phyloP scores from a whole-genome alignment of 2,113 vertebrate species.

The Peromyscus maniculatus region DNA sequence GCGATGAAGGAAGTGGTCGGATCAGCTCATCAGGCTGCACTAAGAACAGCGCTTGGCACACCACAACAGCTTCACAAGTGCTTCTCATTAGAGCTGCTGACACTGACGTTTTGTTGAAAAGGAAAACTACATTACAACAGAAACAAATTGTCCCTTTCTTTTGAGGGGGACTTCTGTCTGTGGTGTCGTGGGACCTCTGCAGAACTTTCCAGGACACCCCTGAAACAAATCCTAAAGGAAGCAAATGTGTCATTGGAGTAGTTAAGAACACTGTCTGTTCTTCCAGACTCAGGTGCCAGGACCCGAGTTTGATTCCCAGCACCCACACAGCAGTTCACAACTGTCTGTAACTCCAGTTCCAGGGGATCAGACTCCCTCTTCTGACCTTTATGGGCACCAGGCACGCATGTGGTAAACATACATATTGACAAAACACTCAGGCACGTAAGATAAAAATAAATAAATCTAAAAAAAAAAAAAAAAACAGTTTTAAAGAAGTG shows the following conservation, averaged over 20 bases:
- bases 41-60: rapidly evolving
- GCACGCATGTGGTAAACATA: not conserved
- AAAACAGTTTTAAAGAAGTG: not conserved
- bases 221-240: not conserved
- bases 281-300: not conserved
- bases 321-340: not conserved
- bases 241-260: not conserved
- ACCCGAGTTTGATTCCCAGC: not conserved
- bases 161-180: not conserved
- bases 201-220: not conserved
- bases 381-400: not conserved
- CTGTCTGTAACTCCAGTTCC: not conserved
- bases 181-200: not conserved
- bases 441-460: not conserved
- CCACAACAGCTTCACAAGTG: rapidly evolving
- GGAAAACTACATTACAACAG: not conserved
- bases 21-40: not conserved
- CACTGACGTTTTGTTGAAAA: not conserved
- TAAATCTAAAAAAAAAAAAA: not conserved
- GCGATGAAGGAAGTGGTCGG: not conserved
- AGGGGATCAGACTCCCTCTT: not conserved
- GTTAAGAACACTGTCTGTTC: not conserved
- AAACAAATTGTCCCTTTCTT: too few species aligned
- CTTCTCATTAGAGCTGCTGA: not conserved
- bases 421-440: not conserved